Evolutionary conservation across 2,888 invertebrate species (phyloP), one percentile per base, ranked within the genome.

Genomic region (Paralinhomoeus sp.): DNA sequence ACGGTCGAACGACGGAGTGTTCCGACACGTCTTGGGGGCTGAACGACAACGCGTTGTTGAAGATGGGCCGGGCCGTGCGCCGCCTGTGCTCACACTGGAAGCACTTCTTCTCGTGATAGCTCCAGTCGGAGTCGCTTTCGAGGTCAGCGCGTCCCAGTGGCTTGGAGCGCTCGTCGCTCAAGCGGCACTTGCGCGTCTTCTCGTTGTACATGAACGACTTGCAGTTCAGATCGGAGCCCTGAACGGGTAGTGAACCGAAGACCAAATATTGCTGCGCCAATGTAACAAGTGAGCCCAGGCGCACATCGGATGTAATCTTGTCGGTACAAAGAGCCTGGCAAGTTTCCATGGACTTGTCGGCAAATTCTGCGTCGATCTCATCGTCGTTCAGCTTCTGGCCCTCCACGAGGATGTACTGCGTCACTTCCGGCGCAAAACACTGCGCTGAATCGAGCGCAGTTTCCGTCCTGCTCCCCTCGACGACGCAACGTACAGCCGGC

Each of bases 201-300:
- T 54, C 53, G 50, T 54, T 55, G 54, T 58, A 60, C 58, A 57
- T 60, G 57, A 60, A 60, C 21, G 57, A 53, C 46, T 61, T 60
- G 56, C 60, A 60, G 53, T 57, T 59, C 52, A 60, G 58, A 47
- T 57, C 59, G 41, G 56, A 56, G 36, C 51, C 49, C 54, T 54
- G 43, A 34, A 40, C 24, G n/a, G n/a, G n/a, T n/a, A n/a, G n/a
- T n/a, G n/a, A n/a, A n/a, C n/a, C n/a, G n/a, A n/a, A n/a, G n/a
- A n/a, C n/a, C n/a, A n/a, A n/a, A n/a, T n/a, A n/a, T n/a, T n/a
- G n/a, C n/a, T n/a, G n/a, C n/a, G n/a, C n/a, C n/a, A n/a, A n/a
- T n/a, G n/a, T n/a, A n/a, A n/a, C n/a, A n/a, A n/a, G n/a, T n/a
- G n/a, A n/a, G n/a, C n/a, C n/a, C n/a, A n/a, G n/a, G n/a, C n/a